Conservation (phyloP, 2,888 invertebrate genomes). For the Acleris literana region DNA sequence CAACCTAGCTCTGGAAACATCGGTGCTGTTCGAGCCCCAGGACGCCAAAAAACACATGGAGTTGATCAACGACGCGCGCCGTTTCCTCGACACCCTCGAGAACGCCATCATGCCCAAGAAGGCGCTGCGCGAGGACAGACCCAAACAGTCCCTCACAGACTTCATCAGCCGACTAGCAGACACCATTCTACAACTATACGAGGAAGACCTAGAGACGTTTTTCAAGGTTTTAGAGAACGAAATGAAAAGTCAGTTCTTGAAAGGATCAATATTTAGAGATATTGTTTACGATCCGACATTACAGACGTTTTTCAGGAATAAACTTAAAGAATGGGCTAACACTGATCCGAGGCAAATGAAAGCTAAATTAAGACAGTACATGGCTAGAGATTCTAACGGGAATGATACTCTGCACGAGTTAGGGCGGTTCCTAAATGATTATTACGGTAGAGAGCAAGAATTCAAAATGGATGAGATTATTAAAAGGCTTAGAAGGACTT, state of each 20-base stretch:
- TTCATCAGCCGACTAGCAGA: conserved; percentile 5
- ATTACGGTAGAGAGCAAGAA: conserved; percentile 5
- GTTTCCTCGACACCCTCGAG: conserved; percentile 14
- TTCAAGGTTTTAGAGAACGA: conserved; percentile 5
- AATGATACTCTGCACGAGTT: not conserved
- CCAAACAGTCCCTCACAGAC: conserved; percentile 12
- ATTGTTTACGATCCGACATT: conserved; percentile 7
- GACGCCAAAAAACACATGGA: conserved; percentile 13
- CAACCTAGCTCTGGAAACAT: conserved; percentile 31
- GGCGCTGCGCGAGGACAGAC: not conserved
- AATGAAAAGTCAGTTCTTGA: conserved; percentile 16
- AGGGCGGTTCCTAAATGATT: not conserved
- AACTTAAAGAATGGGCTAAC: conserved; percentile 12
- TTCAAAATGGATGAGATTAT: conserved; percentile 4
- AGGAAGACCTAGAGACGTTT: not conserved
- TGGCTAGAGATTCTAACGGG: not conserved
- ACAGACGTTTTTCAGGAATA: conserved; percentile 3
- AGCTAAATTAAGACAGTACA: not conserved
- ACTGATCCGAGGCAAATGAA: not conserved
- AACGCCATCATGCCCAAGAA: not conserved
- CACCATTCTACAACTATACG: not conserved
- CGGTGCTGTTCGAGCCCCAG: conserved; percentile 29
- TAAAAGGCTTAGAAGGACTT: not conserved
- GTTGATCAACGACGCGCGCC: conserved; percentile 17
- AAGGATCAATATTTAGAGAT: conserved; percentile 8